phyloP scores from a whole-genome alignment of 2,797 vertebrate genomes.

The Erethizon dorsatum region DNA sequence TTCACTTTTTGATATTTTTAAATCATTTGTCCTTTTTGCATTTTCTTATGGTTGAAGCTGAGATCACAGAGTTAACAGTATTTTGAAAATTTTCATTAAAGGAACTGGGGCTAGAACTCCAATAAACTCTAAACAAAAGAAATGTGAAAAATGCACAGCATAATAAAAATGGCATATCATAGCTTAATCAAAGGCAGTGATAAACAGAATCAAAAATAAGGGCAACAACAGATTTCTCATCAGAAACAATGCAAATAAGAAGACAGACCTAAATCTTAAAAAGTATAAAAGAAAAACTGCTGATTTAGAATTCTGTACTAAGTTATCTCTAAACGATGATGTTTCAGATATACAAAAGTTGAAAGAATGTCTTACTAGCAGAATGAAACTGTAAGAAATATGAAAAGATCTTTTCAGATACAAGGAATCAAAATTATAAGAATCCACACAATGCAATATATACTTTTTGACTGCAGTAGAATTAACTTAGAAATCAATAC shows the following conservation, averaged over 20 bases:
- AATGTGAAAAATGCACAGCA: neutral
- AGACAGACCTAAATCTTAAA: neutral
- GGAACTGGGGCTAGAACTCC: neutral
- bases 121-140: neutral
- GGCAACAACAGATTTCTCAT: neutral
- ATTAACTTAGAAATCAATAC: neutral
- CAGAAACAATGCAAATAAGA: neutral
- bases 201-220: neutral
- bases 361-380: no score
- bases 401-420: no score
- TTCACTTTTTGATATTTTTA: neutral
- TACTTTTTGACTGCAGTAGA: neutral
- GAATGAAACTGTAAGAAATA: no score
- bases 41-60: neutral
- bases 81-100: neutral
- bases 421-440: no score
- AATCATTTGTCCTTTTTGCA: neutral
- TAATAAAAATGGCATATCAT: neutral
- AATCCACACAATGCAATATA: no score
- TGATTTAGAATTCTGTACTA: neutral
- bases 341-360: no score
- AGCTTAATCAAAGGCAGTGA: neutral
- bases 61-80: neutral
- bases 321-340: neutral
- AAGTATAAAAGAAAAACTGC: neutral